Evolutionary conservation across 2,888 invertebrate species (phyloP), one percentile per base, ranked within the genome.

Genomic region (Eucera pruinosa): DNA sequence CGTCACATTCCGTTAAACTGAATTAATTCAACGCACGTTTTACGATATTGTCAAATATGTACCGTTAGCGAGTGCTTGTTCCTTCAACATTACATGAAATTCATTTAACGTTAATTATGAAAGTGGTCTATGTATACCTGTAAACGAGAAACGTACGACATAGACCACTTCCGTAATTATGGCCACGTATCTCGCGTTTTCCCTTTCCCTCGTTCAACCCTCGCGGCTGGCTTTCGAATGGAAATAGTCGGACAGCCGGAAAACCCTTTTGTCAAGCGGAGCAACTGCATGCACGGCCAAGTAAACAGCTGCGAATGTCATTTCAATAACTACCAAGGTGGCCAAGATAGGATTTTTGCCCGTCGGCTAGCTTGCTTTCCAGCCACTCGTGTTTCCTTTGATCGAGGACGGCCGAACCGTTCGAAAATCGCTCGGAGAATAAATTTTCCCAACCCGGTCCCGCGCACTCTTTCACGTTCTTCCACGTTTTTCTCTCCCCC

Each of bases 301-400:
- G 81, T 88, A 89, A 88, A 87, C 89, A 89, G 89, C 89, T 89
- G 89, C 87, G 85, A 87, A 80, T 88, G 87, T 85, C 85, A 89
- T 87, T 89, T 89, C 89, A 89, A 89, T 87, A 87, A 86, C 82
- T 66, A 72, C 81, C 67, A n/a, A 72, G 76, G 47, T 65, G 69
- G 69, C 61, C 66, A 82, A n/a, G 85, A 87, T 88, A 86, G 87
- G 77, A 82, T 88, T 88, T 87, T 83, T n/a, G n/a, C 69, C 61
- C 79, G 20, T 54, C 52, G 66, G 67, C 39, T 72, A 57, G 61
- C 48, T 74, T 62, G 68, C 45, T 55, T 74, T 69, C 72, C 58
- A 54, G 57, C 60, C 57, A n/a, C n/a, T n/a, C 60, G 66, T 70
- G 77, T 57, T 75, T 50, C 67, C 85, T 87, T 87, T 87, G 86